These are phyloP conservation scores for Microctenopoma steveboyesi DNA, from an alignment of 2,797 vertebrate species.

Conservation along the genomic window DNA sequence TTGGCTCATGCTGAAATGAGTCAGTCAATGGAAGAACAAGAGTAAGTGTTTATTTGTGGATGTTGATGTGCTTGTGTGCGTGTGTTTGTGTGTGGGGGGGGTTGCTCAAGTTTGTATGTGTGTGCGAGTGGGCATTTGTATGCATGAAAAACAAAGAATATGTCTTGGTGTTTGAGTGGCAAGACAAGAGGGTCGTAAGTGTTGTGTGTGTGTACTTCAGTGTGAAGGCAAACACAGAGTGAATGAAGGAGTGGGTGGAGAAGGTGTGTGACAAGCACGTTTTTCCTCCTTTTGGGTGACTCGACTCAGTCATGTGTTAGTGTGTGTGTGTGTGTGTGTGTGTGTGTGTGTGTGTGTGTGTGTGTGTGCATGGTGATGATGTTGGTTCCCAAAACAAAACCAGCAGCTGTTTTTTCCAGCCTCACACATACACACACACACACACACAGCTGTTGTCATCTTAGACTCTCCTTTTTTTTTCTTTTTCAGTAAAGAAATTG, in stretches of 20 bases:
- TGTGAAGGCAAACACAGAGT: conserved; percentile 54
- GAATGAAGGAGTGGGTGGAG: conserved; percentile 63
- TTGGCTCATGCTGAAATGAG: conserved; percentile 30
- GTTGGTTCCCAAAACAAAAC: conserved; percentile 69
- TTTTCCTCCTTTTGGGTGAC: conserved; percentile 54
- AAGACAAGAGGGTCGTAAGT: conserved; percentile 52
- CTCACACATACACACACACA: conserved; percentile 51
- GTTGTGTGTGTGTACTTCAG: conserved; percentile 39
- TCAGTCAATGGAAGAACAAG: conserved; percentile 49
- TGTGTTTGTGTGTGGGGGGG: conserved; percentile 15
- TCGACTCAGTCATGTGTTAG: conserved; percentile 39
- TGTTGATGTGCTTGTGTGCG: conserved; percentile 33
- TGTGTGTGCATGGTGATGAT: conserved; percentile 36
- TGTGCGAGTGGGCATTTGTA: conserved; percentile 54
- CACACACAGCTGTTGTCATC: conserved; percentile 51
- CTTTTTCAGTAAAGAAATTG: too few relatives aligned
- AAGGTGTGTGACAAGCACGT: conserved; percentile 60
- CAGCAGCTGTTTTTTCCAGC: conserved; percentile 71
- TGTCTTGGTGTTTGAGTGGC: conserved; percentile 55
- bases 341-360: conserved; percentile 21
- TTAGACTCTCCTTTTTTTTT: conserved; percentile 2
- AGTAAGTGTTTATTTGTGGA: conserved; percentile 68
- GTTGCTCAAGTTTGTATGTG: conserved; percentile 34
- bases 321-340: too few relatives aligned
- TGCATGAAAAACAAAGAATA: conserved; percentile 59